A percentile compares a stretch with the other conserved stretches of the same genome.
Conservation (phyloP, 1,140 invertebrate species). For the Lasaia peninsularis region DNA sequence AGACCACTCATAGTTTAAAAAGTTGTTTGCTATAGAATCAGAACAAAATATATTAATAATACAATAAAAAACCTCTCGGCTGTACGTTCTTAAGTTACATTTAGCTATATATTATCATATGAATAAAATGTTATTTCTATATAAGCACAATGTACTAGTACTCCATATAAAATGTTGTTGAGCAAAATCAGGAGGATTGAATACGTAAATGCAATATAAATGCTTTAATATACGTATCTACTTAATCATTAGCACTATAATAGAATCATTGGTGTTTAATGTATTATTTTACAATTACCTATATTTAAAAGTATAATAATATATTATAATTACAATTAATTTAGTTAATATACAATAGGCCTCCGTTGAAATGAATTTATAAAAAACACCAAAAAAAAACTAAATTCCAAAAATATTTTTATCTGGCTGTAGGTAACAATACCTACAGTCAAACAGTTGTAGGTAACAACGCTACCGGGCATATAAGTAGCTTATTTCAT, state of each 20-base stretch:
- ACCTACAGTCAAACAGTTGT: too few relatives aligned
- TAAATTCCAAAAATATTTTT: too few relatives aligned
- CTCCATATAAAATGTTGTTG: constrained; percentile 36
- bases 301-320: constrained; percentile 10
- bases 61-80: background rate
- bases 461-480: too few relatives aligned
- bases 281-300: constrained; percentile 10
- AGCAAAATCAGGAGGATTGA: constrained; percentile 47
- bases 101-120: background rate
- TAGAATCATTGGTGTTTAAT: constrained; percentile 8
- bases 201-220: constrained; percentile 47
- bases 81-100: background rate
- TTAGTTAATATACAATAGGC: background rate
- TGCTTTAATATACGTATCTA: constrained; percentile 26
- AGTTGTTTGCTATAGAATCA: too few relatives aligned
- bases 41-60: background rate
- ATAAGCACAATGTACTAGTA: background rate
- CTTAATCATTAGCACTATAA: constrained; percentile 6
- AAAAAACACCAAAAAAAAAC: too few relatives aligned
- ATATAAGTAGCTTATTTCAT: too few relatives aligned
- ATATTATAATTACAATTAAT: constrained; percentile 12
- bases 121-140: background rate
- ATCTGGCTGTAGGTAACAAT: too few relatives aligned
- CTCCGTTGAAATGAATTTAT: background rate
- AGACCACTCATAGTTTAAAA: too few relatives aligned